Evolutionary conservation across 2,113 vertebrate genomes (phyloP).

Genomic region (Nymphicus hollandicus): DNA sequence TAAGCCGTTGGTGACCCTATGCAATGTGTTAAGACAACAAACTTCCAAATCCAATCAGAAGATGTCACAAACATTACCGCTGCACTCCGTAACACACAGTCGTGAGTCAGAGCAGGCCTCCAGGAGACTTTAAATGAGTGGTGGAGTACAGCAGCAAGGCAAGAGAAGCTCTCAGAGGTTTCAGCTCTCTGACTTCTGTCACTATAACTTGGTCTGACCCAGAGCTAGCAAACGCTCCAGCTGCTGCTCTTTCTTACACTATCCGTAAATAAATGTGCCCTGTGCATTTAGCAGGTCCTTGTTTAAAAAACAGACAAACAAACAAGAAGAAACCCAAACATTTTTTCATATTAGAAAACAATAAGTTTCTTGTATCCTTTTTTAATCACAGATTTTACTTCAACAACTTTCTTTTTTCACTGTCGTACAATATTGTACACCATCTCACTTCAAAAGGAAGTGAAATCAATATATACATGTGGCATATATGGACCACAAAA

Average conservation of each 20-base stretch:
- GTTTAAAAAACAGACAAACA: not conserved
- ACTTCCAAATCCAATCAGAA: constrained; percentile 22
- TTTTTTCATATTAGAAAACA: not conserved
- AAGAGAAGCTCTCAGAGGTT: not conserved
- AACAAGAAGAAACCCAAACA: fast-evolving
- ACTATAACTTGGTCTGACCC: not conserved
- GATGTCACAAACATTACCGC: constrained; percentile 45
- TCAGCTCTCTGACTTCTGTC: constrained; percentile 4
- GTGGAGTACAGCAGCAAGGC: not conserved
- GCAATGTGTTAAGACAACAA: not conserved
- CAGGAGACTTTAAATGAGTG: not conserved
- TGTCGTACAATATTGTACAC: not conserved
- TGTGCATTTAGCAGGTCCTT: not conserved
- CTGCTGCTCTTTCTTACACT: not conserved
- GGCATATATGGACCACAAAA: not conserved
- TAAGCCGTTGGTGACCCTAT: not conserved
- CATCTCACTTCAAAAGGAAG: not conserved
- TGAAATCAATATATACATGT: not conserved
- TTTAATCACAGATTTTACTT: not conserved
- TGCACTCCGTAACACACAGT: not conserved
- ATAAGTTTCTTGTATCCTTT: not conserved
- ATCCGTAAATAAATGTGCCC: not conserved
- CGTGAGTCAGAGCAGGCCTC: constrained; percentile 36
- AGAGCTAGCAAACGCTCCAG: not conserved
- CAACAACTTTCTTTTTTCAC: not conserved